Percentiles rank a stretch among this genome's conserved stretches.
These are phyloP conservation scores for Fratercula arctica DNA, from an alignment of 2,797 vertebrate genomes.

Conservation along the genomic window DNA sequence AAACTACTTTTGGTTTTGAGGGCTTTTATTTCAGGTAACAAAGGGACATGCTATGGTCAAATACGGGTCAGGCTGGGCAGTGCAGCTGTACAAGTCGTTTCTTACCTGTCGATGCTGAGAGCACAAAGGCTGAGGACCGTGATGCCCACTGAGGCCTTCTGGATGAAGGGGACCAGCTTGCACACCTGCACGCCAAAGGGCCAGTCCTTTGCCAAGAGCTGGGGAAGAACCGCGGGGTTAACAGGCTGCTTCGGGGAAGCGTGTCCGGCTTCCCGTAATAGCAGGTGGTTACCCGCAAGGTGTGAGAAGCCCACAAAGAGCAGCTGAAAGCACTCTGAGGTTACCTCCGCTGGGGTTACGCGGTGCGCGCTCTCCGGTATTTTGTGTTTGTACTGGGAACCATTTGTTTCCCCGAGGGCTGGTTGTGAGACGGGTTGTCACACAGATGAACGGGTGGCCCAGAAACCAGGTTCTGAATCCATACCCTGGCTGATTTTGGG, in stretches of 20 bases:
- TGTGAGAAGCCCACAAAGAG: background rate
- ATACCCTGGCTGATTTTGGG: background rate
- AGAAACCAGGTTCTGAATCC: background rate
- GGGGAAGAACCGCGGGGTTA: background rate
- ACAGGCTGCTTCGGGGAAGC: background rate
- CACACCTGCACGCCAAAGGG: slow-evolving; percentile 87
- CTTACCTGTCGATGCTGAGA: slow-evolving; percentile 89
- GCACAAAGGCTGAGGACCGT: slow-evolving; percentile 90
- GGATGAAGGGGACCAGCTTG: slow-evolving; percentile 88
- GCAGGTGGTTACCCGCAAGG: background rate
- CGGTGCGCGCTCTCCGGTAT: fast-evolving
- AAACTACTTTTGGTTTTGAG: too few species aligned
- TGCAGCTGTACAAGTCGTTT: background rate
- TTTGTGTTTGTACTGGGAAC: background rate
- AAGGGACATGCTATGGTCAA: fast-evolving
- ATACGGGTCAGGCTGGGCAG: background rate
- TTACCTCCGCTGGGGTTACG: background rate
- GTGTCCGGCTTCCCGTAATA: fast-evolving
- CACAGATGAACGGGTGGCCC: background rate
- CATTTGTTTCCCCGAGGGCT: background rate
- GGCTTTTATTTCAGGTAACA: too few species aligned
- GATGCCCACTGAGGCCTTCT: slow-evolving; percentile 90
- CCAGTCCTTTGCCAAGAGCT: slow-evolving; percentile 88
- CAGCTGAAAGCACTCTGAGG: background rate
- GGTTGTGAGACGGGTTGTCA: background rate